These are phyloP conservation scores for Hydropotes inermis DNA, from an alignment of 2,113 vertebrate genomes.

Conservation along the genomic window DNA sequence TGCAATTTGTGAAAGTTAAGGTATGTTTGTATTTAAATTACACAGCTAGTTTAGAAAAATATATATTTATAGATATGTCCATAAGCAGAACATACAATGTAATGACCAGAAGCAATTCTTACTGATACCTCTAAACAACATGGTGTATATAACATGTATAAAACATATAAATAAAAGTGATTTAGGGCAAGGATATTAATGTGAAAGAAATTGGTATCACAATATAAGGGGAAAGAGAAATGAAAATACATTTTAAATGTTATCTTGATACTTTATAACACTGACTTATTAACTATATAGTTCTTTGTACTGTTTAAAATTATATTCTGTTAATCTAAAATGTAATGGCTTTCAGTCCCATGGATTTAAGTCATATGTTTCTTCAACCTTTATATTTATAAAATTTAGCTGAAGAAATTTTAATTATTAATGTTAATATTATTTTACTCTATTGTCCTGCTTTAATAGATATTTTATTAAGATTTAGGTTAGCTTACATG, in stretches of 20 bases:
- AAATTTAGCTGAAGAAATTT: not conserved
- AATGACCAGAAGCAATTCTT: not conserved
- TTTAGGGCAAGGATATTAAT: not conserved
- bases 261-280: not conserved
- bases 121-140: not conserved
- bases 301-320: not conserved
- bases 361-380: not conserved
- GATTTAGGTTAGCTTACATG: not conserved
- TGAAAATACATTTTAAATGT: not conserved
- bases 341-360: not conserved
- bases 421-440: not conserved
- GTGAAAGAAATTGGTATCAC: not conserved
- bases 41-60: not conserved
- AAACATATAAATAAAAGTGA: not conserved
- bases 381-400: not conserved
- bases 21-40: not conserved
- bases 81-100: not conserved
- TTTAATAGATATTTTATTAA: not conserved
- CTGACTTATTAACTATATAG: not conserved
- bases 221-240: not conserved
- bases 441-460: fast-evolving
- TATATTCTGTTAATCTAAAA: not conserved
- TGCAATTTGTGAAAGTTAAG: not conserved
- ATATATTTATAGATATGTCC: not conserved
- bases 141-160: not conserved